Base-by-base conservation (phyloP, 2,888 invertebrate genomes). In the Lissocephala sabroskyi region DNA sequence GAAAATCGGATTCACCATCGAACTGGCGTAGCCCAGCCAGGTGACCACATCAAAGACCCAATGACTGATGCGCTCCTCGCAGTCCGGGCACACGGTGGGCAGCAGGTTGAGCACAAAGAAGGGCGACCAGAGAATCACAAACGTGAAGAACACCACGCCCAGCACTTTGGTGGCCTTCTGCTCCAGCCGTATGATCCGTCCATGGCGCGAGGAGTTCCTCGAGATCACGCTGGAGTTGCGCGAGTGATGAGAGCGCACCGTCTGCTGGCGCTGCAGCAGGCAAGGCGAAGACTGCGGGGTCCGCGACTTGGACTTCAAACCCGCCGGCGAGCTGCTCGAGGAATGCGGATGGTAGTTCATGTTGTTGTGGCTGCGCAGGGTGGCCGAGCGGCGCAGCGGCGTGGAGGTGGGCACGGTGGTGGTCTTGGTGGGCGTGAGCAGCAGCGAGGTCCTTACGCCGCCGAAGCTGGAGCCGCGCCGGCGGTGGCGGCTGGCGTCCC, bases 131-230 rank as follows among this genome's bases (percentile, higher is more conserved):
- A 96, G 88, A 37, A 96, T 91, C 19, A 96, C 96, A 82, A 97
- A 97, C 0, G 95, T 95, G 84, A 95, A 95, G 86, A 97, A 97
- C 1, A 97, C 96, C 1, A 97, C 94, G 2, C 96, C 96, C 14
- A 97, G 86, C 3, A 97, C 97, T 86, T 97, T 96, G 9, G 97
- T 97, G 0, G 98, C 98, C 83, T 97, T 97, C 81, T 97, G 97
- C 82, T 98, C 97, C 44, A 96, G 88, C 3, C 94, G 88, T 45
- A 97, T 89, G 74, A 92, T 94, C 50, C 94, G 87, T 0, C 94
- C 94, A 77, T 94, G 94, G 0, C 94, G 88, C 0, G 92, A 92
- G 0, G 92, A 93, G 75, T 92, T 93, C 46, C 93, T 86, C 4
- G 93, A 93, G 42, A 93, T 90, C 0, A 94, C 91, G 81, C 92